Base-by-base conservation (phyloP, 2,888 invertebrate genomes). In the Cryptocephalus moraei region DNA sequence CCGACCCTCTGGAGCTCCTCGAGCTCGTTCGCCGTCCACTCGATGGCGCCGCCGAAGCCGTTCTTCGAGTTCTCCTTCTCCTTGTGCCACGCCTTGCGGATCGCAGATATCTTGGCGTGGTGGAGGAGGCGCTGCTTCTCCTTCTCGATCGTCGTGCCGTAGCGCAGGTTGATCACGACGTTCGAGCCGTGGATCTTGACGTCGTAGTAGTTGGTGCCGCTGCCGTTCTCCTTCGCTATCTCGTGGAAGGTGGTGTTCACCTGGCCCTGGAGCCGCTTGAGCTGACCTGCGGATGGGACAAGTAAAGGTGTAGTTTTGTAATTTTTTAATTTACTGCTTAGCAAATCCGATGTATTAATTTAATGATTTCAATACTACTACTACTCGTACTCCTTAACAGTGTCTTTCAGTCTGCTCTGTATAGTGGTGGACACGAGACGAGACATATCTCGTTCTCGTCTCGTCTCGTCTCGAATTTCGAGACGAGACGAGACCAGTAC, bases 231-330 rank as follows among this genome's bases (percentile, higher is more conserved):
- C 43, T 80, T 80, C 0, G 75, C 73, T 33, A 81, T 81, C 65
- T 91, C 91, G 68, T 91, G 91, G 79, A 90, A 89, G 14, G 92
- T 91, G 46, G 90, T 89, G 67, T 93, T 93, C 41, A 92, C 84
- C 67, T 91, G 88, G 8, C 91, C 89, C 58, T 91, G 91, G 60
- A 93, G 78, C 9, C 92, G 80, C 66, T 92, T 91, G 57, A 93
- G 69, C 64, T 92, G 91, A 52, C 86, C 89, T 57, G 13, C 22
- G 8, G 32, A 2, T 1, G 34, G 44, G 41, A 44, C 12, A 42
- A 46, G 22, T 22, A 22, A 22, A n/a, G n/a, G 22, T 22, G 22
- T n/a, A n/a, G n/a, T n/a, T n/a, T n/a, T n/a, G n/a, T n/a, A n/a
- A n/a, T n/a, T 22, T 22, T 6, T 22, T 6, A 22, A 22, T 6